Evolutionary conservation across 1,140 invertebrate species (phyloP), one percentile per base, ranked within the genome.

Genomic region (Andrena cerasifolii): DNA sequence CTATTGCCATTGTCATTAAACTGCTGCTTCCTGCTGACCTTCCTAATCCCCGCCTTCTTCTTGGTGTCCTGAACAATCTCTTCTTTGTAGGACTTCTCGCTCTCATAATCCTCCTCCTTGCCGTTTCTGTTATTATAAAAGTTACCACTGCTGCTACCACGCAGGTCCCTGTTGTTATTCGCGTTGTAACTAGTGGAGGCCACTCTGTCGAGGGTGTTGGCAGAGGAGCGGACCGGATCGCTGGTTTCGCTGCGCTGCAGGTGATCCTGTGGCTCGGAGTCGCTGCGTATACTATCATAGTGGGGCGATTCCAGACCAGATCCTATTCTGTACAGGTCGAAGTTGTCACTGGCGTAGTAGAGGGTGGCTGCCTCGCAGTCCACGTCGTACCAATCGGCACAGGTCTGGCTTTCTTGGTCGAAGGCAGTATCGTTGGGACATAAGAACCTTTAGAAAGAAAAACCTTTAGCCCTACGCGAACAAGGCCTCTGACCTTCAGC

Each of bases 341-440:
- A 96, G 90, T 96, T 96, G 92, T 97, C 96, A 88, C 96, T 96
- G 89, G 95, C 94, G 92, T 96, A 96, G 85, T 95, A 97, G 56
- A 97, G 92, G 16, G 96, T 95, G 3, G 96, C 94, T 24, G 95
- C 95, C 81, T 96, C 95, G 88, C 97, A 98, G 86, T 97, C 96
- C 0, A 98, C 96, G 87, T 98, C 97, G 76, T 96, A 96, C 97
- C 97, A 98, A 88, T 97, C 96, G 58, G 97, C 97, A 90, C 97
- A 98, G 28, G 97, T 98, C 90, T 98, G 97, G 68, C 97, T 96
- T 88, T 98, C 97, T 89, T 98, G 97, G 89, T 98, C 97, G 92
- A 98, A 98, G 73, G 97, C 95, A 0, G 97, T 98, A 79, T 97
- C 96, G 86, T 98, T 98, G 4, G 97, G 97, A 90, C 97, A 98